phyloP scores from a whole-genome alignment of 2,113 vertebrate species.

The Tonatia bakeri region DNA sequence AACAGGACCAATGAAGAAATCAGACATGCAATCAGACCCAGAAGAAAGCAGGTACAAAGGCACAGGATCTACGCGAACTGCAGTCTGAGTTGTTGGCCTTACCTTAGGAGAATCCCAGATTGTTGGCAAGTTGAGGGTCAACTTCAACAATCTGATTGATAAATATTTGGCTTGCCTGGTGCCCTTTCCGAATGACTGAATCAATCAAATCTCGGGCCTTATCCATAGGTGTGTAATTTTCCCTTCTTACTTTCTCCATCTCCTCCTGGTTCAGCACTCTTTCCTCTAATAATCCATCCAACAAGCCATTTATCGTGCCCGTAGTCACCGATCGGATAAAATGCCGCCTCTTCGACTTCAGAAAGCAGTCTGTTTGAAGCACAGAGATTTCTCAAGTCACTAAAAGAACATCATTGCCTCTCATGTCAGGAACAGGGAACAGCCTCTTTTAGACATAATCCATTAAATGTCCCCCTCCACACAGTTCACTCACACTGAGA shows the following conservation, averaged over 20 bases:
- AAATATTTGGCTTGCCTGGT: slow-evolving; percentile 61
- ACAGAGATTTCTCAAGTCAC: background rate
- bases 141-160: slow-evolving; percentile 50
- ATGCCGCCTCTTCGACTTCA: background rate
- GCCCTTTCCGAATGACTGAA: slow-evolving; percentile 75
- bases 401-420: background rate
- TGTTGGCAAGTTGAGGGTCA: slow-evolving; percentile 50
- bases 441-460: background rate
- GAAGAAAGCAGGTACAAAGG: background rate
- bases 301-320: slow-evolving; percentile 60
- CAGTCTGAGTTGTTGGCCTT: accelerated
- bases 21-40: background rate
- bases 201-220: slow-evolving; percentile 80
- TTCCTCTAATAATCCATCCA: slow-evolving; percentile 74
- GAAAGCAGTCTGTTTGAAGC: slow-evolving; percentile 42
- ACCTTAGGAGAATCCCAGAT: slow-evolving; percentile 59
- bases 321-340: slow-evolving; percentile 55
- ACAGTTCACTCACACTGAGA: background rate
- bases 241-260: slow-evolving; percentile 65
- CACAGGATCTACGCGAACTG: accelerated
- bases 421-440: background rate
- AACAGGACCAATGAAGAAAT: background rate
- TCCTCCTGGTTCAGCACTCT: slow-evolving; percentile 71
- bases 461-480: too few relatives aligned
- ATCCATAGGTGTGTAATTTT: accelerated